Evolutionary conservation across 2,888 invertebrate species (phyloP), one percentile per base, ranked within the genome.

Genomic region (Ypsolopha sequella): DNA sequence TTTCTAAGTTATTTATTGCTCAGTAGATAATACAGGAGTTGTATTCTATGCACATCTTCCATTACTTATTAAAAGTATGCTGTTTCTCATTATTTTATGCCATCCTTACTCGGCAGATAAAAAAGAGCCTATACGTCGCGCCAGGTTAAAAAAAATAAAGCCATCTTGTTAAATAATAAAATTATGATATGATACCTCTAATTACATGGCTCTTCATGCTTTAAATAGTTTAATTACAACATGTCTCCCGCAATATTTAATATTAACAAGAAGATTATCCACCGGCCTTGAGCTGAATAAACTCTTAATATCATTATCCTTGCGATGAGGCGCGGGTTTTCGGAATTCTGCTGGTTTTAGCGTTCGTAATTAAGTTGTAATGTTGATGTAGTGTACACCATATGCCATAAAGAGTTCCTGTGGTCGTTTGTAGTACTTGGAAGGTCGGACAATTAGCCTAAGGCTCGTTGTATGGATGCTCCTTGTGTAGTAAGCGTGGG

Each of bases 211-310:
- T 36, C 36, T 14, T 47, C 24, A 9, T 33, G 47, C 36, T 9
- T 47, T 36, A 47, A 47, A 47, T 47, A 47, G 47, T 47, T 47
- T 47, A 47, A 47, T 47, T 36, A 47, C 47, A 47, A 36, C 14
- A 13, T 47, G 47, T 6, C 36, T 36, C 36, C 1, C 47, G 36
- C 47, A 14, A 36, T 47, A 38, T 47, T 47, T 47, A 47, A 47
- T 47, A 36, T 14, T 11, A 36, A 47, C 47, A 7, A 11, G 8
- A 11, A 11, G 8, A 36, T 36, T 36, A 47, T 36, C 36, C 13
- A 14, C 6, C 13, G 36, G 13, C 47, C 47, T 47, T 47, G 47
- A 8, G 36, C 11, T 47, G 36, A 36, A 36, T 10, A 14, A 36
- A 36, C 36, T 47, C 35, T 13, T 43, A 43, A 43, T 43, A 43